phyloP scores from a whole-genome alignment of 2,888 invertebrate species.

The Siphlonurus alternatus region DNA sequence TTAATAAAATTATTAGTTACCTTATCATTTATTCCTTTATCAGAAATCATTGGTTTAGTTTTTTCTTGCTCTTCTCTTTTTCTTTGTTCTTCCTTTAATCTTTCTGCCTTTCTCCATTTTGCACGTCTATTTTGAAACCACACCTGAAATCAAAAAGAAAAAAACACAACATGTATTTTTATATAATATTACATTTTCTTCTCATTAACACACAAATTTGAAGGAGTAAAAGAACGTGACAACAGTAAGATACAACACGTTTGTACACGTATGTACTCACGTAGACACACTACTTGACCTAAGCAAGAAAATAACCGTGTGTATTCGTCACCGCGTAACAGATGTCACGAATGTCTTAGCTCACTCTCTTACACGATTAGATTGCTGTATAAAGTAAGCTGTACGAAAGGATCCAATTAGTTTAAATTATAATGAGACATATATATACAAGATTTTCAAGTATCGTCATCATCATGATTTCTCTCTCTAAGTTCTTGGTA shows the following conservation, averaged over 20 bases:
- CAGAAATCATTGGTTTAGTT: constrained; percentile 3
- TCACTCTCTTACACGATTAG: neutral
- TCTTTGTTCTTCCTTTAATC: constrained; percentile 79
- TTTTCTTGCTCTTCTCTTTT: constrained; percentile 25
- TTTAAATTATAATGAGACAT: constrained; percentile 2
- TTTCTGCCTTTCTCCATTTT: constrained; percentile 84
- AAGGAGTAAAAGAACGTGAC: neutral
- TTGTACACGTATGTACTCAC: neutral
- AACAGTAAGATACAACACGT: no score
- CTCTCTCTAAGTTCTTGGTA: no score
- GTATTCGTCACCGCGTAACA: neutral
- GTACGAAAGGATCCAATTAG: neutral
- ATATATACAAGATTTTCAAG: neutral
- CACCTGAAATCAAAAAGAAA: constrained; percentile 38
- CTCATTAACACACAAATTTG: neutral
- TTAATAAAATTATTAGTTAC: no score
- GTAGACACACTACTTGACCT: neutral
- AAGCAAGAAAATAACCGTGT: no score
- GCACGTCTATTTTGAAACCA: constrained; percentile 89
- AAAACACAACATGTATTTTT: neutral
- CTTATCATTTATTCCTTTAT: neutral
- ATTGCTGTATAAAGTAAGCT: neutral
- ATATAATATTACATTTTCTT: neutral
- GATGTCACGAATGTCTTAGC: neutral
- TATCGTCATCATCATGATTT: neutral